Evolutionary conservation across 2,113 vertebrate genomes (phyloP).

Genomic region (Limnothrissa miodon): DNA sequence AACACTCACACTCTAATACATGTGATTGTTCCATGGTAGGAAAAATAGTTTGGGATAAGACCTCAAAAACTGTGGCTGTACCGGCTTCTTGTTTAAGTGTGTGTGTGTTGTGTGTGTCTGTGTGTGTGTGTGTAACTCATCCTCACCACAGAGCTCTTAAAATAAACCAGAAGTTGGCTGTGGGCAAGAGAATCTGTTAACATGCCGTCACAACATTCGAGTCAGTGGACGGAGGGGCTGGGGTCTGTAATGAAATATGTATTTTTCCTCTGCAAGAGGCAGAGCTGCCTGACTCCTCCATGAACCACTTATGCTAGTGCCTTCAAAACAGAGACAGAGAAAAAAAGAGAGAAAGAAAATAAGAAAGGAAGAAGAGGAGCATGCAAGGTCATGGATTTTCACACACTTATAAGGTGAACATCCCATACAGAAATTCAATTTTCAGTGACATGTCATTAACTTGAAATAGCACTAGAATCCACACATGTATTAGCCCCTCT

Average conservation of each 20-base stretch:
- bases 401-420: background rate
- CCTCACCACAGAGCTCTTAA: conserved; percentile 5
- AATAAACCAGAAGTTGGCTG: conserved; percentile 2
- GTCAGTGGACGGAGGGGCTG: background rate
- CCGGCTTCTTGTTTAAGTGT: background rate
- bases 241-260: conserved; percentile 7
- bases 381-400: background rate
- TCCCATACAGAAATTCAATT: background rate
- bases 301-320: background rate
- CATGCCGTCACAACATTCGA: background rate
- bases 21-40: conserved; percentile 7
- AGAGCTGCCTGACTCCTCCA: background rate
- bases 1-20: background rate
- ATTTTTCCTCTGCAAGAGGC: background rate
- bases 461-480: too few species aligned
- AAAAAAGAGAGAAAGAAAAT: background rate
- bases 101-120: conserved; percentile 14
- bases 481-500: too few species aligned
- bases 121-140: conserved; percentile 9
- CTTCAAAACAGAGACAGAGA: background rate
- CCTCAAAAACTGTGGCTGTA: background rate
- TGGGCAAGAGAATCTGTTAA: background rate
- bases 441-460: background rate
- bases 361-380: background rate
- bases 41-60: background rate